phyloP scores from a whole-genome alignment of 2,888 invertebrate species.

The Dermolepida albohirtum region DNA sequence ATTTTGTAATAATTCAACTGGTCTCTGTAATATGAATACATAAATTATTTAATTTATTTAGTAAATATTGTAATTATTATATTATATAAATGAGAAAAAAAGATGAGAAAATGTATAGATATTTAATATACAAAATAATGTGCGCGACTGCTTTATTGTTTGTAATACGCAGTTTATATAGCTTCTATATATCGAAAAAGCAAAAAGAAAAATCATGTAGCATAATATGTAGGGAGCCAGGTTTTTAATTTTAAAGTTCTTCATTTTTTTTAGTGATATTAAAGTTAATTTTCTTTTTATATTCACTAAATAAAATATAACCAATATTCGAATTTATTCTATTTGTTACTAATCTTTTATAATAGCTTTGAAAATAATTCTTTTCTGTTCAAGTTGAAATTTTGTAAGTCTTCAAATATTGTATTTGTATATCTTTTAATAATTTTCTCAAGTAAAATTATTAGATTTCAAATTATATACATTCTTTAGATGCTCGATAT shows the following conservation, averaged over 20 bases:
- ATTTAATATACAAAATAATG: slow-evolving; percentile 55
- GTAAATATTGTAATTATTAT: slow-evolving; percentile 61
- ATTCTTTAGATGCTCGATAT: too few species aligned
- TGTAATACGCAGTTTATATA: slow-evolving; percentile 45
- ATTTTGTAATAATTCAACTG: slow-evolving; percentile 60
- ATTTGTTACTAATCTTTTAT: too few species aligned
- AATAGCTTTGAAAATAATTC: too few species aligned
- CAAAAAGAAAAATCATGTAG: background rate
- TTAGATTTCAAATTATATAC: too few species aligned
- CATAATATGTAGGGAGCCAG: slow-evolving; percentile 4
- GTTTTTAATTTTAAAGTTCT: slow-evolving; percentile 19
- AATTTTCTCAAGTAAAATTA: too few species aligned
- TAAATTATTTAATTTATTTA: slow-evolving; percentile 63
- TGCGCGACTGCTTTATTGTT: slow-evolving; percentile 50
- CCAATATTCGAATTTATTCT: too few species aligned
- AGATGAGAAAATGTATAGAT: slow-evolving; percentile 57
- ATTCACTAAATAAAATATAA: background rate
- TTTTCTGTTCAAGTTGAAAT: too few species aligned
- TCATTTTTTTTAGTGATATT: background rate
- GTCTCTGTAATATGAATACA: slow-evolving; percentile 52
- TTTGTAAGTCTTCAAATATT: too few species aligned
- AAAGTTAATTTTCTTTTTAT: background rate
- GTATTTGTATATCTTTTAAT: too few species aligned
- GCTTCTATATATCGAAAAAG: slow-evolving; percentile 47
- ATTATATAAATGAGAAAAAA: slow-evolving; percentile 25